These are phyloP conservation scores for Argyresthia albistria DNA, from an alignment of 2,888 invertebrate genomes.

Conservation along the genomic window DNA sequence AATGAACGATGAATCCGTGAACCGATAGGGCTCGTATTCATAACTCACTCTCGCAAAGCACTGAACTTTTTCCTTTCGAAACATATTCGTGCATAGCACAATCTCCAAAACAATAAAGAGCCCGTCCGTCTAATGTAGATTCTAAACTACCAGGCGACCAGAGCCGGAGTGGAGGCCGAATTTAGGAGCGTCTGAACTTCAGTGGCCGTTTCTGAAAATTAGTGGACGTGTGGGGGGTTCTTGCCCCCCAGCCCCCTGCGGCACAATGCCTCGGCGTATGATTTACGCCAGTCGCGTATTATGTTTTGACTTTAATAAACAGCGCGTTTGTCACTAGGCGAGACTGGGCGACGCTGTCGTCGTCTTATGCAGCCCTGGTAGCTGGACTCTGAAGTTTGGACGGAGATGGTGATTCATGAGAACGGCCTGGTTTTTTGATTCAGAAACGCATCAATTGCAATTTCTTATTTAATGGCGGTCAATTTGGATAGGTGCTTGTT, in stretches of 20 bases:
- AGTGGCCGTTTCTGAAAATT: slow-evolving; percentile 65
- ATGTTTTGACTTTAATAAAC: slow-evolving; percentile 77
- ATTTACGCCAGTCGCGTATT: slow-evolving; percentile 76
- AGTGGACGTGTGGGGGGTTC: slow-evolving; percentile 41
- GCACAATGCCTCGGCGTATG: slow-evolving; percentile 55
- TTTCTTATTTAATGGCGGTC: too few species aligned
- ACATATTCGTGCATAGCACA: too few species aligned
- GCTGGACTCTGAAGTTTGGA: neutral
- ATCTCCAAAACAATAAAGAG: neutral
- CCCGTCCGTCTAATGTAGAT: neutral
- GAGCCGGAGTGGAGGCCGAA: slow-evolving; percentile 5
- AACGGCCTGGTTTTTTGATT: neutral
- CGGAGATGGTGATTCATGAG: neutral
- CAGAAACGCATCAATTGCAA: too few species aligned
- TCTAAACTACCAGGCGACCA: slow-evolving; percentile 4
- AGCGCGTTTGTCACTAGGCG: slow-evolving; percentile 58
- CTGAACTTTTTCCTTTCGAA: too few species aligned
- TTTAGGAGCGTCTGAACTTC: slow-evolving; percentile 39
- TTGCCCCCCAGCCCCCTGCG: slow-evolving; percentile 18
- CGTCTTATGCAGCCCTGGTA: slow-evolving; percentile 31
- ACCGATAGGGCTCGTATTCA: slow-evolving; percentile 17
- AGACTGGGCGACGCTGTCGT: slow-evolving; percentile 41
- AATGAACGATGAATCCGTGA: slow-evolving; percentile 45
- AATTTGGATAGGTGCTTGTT: too few species aligned
- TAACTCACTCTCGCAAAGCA: neutral